phyloP scores from a whole-genome alignment of 2,113 vertebrate genomes.

The Pelmatolapia mariae region DNA sequence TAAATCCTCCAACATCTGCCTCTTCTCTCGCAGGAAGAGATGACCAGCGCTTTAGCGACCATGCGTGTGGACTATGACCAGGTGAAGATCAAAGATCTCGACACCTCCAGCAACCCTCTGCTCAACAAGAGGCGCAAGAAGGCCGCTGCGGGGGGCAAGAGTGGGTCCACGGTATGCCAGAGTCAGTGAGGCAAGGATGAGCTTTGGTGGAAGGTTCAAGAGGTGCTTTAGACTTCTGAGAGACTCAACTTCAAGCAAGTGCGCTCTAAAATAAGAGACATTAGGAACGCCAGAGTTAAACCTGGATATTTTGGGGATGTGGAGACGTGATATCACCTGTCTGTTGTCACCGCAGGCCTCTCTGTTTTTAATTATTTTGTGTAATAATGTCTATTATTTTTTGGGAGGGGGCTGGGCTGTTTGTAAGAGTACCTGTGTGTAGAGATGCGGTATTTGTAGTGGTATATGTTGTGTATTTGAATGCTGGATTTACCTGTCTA shows the following conservation, averaged over 20 bases:
- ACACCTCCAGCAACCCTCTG: conserved; percentile 94
- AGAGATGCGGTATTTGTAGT: conserved; percentile 4
- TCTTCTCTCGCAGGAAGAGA: conserved; percentile 83
- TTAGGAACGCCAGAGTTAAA: not conserved
- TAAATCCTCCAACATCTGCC: not conserved
- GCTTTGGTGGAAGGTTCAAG: not conserved
- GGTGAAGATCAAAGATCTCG: conserved; percentile 97
- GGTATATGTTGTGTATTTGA: conserved; percentile 7
- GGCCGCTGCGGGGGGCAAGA: conserved; percentile 68
- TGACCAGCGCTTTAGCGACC: conserved; percentile 96
- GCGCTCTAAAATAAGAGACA: not conserved
- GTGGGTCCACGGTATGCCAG: conserved; percentile 49
- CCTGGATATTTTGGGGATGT: not conserved
- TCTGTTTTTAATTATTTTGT: not conserved
- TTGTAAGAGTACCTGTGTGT: conserved; percentile 1
- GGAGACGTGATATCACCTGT: not conserved
- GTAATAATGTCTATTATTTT: conserved; percentile 4
- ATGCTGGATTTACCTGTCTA: not conserved
- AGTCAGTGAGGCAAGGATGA: conserved; percentile 41
- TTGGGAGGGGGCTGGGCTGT: not conserved
- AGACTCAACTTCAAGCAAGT: not conserved
- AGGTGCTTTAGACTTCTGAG: not conserved
- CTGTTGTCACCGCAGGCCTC: not conserved
- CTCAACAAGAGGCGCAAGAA: conserved; percentile 97
- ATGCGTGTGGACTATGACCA: conserved; percentile 99